A percentile compares a stretch with the other conserved stretches of the same genome.
Evolutionary conservation across 1,140 invertebrate species (phyloP).

Genomic region (Drosophila murphyi): DNA sequence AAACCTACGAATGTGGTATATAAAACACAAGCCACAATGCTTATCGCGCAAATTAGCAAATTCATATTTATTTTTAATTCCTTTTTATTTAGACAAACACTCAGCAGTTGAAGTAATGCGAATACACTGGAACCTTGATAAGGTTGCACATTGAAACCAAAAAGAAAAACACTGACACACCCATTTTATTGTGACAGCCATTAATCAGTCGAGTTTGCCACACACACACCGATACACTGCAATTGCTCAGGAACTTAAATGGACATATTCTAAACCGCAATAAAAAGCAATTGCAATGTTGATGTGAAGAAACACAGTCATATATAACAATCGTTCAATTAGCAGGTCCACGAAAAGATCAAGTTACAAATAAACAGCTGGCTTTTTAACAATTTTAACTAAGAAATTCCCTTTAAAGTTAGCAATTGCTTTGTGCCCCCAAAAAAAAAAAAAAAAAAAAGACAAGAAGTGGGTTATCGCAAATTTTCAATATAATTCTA

Average conservation of each 20-base stretch:
- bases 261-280: constrained; percentile 12
- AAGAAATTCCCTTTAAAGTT: not conserved
- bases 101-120: not conserved
- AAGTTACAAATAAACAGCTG: not conserved
- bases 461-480: constrained; percentile 5
- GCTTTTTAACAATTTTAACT: not conserved
- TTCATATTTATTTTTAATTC: not conserved
- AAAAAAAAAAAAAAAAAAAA: not conserved
- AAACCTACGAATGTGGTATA: too few species aligned
- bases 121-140: not conserved
- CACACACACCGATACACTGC: not conserved
- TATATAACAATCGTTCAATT: not conserved
- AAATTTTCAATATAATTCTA: not conserved
- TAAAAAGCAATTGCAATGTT: constrained; percentile 23
- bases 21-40: too few species aligned
- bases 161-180: constrained; percentile 24
- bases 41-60: too few species aligned
- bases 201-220: constrained; percentile 13
- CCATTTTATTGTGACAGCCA: constrained; percentile 27
- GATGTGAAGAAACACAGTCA: constrained; percentile 13
- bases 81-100: not conserved
- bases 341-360: not conserved
- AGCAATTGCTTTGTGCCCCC: not conserved
- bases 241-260: constrained; percentile 8
- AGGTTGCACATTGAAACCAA: not conserved